phyloP scores from a whole-genome alignment of 2,113 vertebrate genomes.

The Stigmatopora argus region DNA sequence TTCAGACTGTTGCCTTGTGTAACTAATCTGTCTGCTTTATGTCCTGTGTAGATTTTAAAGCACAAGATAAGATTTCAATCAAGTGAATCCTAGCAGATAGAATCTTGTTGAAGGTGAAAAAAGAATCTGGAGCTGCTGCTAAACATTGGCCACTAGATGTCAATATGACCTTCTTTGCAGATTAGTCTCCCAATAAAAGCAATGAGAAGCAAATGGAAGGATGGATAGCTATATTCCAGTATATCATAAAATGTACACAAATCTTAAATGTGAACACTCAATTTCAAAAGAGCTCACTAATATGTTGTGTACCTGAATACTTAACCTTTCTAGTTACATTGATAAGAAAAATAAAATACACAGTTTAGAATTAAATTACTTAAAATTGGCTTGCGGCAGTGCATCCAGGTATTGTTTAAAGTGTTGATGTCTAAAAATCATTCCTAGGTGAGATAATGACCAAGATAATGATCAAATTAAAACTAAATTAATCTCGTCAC shows the following conservation, averaged over 20 bases:
- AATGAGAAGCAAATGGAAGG: neutral
- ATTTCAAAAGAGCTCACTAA: neutral
- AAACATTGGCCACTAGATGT: conserved; percentile 54
- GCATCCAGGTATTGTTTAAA: too few species aligned
- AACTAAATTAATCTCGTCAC: neutral
- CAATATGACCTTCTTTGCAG: conserved; percentile 15
- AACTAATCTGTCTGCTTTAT: too few species aligned
- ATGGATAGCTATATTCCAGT: too few species aligned
- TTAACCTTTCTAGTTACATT: neutral
- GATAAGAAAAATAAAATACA: neutral
- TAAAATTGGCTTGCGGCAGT: neutral
- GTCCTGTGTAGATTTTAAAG: too few species aligned
- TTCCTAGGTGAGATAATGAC: neutral
- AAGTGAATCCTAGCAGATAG: too few species aligned
- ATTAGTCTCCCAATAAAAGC: neutral
- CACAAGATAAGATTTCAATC: too few species aligned
- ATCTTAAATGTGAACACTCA: neutral
- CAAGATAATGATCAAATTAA: neutral
- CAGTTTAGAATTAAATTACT: neutral
- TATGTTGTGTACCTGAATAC: neutral
- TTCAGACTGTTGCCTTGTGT: too few species aligned
- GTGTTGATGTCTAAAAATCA: neutral
- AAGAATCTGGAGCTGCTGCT: neutral
- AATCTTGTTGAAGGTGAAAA: neutral
- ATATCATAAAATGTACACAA: neutral